Evolutionary conservation across 2,797 vertebrate species (phyloP).

Genomic region (Poecile montanus): DNA sequence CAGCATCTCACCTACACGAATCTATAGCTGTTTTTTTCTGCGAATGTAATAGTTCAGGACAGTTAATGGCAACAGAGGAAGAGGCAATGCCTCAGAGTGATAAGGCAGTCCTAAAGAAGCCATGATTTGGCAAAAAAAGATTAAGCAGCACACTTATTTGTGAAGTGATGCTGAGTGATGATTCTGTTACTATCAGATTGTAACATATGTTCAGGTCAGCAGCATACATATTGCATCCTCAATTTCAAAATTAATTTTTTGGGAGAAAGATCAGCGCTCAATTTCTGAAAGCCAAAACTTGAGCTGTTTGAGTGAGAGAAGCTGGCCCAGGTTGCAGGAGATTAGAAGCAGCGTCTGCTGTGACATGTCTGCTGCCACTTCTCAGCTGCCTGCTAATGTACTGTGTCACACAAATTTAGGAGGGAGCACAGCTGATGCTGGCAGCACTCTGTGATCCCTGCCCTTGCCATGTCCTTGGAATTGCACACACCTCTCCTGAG

Average conservation of each 20-base stretch:
- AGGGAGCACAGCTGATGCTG: neutral
- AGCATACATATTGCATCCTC: slow-evolving; percentile 14
- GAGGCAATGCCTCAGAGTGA: slow-evolving; percentile 28
- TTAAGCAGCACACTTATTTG: slow-evolving; percentile 53
- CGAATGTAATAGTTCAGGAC: neutral
- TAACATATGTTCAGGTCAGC: slow-evolving; percentile 63
- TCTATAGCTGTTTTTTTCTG: neutral
- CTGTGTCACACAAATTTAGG: neutral
- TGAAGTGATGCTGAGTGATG: slow-evolving; percentile 45
- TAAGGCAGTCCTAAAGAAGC: neutral
- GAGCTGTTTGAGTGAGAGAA: neutral
- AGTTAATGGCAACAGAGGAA: neutral
- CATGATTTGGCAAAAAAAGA: slow-evolving; percentile 30
- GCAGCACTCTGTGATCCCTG: neutral
- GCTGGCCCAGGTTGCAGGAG: neutral
- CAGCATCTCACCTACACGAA: neutral
- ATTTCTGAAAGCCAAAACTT: slow-evolving; percentile 44
- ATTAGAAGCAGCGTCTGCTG: neutral
- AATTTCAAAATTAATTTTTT: slow-evolving; percentile 41
- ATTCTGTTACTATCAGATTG: slow-evolving; percentile 55
- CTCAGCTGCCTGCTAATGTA: neutral
- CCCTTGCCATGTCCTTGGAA: neutral
- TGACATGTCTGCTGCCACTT: neutral
- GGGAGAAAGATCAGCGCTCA: neutral
- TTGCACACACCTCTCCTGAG: neutral